Base-by-base conservation (phyloP, 2,113 vertebrate species). In the Benitochromis conjunctus region DNA sequence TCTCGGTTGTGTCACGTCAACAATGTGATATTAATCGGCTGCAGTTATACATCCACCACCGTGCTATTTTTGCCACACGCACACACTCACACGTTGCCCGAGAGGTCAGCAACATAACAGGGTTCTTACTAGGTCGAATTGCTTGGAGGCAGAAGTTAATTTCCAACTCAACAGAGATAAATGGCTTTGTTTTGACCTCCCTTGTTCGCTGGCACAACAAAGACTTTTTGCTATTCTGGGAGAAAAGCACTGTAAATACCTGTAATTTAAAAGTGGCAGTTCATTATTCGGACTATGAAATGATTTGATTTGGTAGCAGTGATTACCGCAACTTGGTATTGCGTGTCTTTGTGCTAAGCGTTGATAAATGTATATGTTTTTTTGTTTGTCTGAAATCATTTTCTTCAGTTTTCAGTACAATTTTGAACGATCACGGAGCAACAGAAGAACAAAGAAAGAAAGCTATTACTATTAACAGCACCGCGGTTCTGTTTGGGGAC, bases 81-180 rank as follows among this genome's bases (percentile, higher is more conserved):
- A 79, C 84, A 81, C 84, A 82, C 89, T 80, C 41, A 64, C 91
- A 79, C 77, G 56, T 91, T 89, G 87, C 83, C 90, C 58, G n/a
- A 86, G 93, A 91, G 92, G 91, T 90, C 93, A 90, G 78, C 66
- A 4, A 86, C 83, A 54, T 64, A 83, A 85, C 66, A 54, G 85
- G 92, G 85, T 83, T 92, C 86, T 90, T 85, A 57, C 90, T 79
- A 43, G 89, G 90, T 89, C 86, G 55, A 90, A 91, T 89, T 89
- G 92, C 92, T 92, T 0, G 54, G 76, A 93, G 93, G 91, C 87
- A 91, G 86, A 90, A 92, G 93, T 94, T 94, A 94, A 94, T 95
- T 94, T 94, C 92, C 92, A 88, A 76, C 91, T 92, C 91, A 92
- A 83, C 89, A 83, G 89, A 94, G 94, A 92, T 89, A 91, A 92